phyloP scores from a whole-genome alignment of 2,113 vertebrate genomes.

The Myanophis thanlyinensis region DNA sequence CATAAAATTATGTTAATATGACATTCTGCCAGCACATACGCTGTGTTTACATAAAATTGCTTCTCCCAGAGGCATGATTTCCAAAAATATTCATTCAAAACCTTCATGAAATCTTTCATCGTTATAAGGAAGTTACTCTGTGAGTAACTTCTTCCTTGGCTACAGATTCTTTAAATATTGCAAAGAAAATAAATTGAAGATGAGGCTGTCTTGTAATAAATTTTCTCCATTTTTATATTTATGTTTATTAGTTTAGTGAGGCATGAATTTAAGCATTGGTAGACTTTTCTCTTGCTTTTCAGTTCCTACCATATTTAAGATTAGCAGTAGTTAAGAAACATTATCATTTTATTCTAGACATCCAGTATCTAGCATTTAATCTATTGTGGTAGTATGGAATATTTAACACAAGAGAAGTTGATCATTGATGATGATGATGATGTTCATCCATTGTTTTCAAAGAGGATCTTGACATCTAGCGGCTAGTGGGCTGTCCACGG shows the following conservation, averaged over 20 bases:
- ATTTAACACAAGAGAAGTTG: too few species aligned
- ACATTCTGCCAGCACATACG: conserved; percentile 6
- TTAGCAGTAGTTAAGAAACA: neutral
- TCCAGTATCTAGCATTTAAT: neutral
- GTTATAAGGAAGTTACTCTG: neutral
- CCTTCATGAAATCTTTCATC: neutral
- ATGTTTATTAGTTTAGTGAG: neutral
- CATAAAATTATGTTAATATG: conserved; percentile 33
- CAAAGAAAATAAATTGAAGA: neutral
- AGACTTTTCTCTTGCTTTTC: neutral
- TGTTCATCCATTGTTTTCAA: too few species aligned
- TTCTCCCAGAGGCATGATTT: neutral
- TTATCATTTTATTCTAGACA: neutral
- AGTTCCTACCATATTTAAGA: neutral
- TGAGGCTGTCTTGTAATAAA: neutral
- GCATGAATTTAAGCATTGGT: neutral
- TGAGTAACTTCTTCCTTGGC: neutral
- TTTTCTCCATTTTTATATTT: neutral
- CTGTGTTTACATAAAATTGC: neutral
- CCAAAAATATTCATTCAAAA: neutral
- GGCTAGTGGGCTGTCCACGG: too few species aligned
- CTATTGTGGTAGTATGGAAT: neutral
- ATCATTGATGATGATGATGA: too few species aligned
- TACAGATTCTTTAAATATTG: neutral
- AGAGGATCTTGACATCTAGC: too few species aligned